Percentiles rank a stretch among this genome's conserved stretches.
These are phyloP conservation scores for Platyrinchus mystaceus DNA, from an alignment of 2,797 vertebrate species.

Conservation along the genomic window DNA sequence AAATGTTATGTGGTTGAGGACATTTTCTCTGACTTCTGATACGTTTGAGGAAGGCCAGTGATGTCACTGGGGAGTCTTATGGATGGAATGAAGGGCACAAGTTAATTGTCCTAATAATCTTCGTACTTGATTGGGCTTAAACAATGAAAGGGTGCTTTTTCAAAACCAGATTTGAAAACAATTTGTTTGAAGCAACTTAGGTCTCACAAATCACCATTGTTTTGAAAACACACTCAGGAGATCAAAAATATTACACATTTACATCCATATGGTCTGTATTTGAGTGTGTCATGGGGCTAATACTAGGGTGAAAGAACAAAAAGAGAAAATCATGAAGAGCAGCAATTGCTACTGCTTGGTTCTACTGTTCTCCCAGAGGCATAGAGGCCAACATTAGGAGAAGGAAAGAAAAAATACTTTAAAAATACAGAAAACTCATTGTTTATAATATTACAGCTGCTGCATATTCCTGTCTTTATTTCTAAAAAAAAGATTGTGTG, in stretches of 20 bases:
- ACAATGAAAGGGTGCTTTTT: slow-evolving; percentile 59
- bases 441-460: slow-evolving; percentile 20
- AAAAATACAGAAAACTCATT: slow-evolving; percentile 56
- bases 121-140: slow-evolving; percentile 66
- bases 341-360: background rate
- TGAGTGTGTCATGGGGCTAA: background rate
- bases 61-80: slow-evolving; percentile 36
- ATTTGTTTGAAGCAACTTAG: background rate
- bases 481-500: background rate
- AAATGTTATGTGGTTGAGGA: background rate
- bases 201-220: background rate
- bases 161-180: background rate
- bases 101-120: background rate
- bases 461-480: background rate
- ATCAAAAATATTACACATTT: background rate
- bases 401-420: background rate
- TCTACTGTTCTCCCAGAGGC: background rate
- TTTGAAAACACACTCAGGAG: slow-evolving; percentile 8
- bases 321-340: background rate
- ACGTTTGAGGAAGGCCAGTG: slow-evolving; percentile 35
- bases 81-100: slow-evolving; percentile 47
- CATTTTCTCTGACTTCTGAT: background rate
- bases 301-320: background rate
- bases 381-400: background rate
- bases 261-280: background rate